Evolutionary conservation across 2,888 invertebrate genomes (phyloP).

Genomic region (Conistra vaccinii): DNA sequence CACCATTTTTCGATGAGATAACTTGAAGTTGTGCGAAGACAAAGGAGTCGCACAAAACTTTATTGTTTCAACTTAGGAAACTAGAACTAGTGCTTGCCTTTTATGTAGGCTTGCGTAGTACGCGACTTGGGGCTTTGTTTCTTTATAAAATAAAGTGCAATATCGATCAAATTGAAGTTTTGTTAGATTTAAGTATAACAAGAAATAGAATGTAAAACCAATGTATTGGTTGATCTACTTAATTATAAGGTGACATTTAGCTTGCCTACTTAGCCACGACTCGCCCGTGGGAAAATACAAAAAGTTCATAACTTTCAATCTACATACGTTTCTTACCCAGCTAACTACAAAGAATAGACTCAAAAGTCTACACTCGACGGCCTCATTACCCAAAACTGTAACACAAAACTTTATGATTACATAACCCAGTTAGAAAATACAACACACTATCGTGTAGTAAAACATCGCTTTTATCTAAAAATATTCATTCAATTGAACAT

Average conservation of each 20-base stretch:
- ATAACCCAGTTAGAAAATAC: slow-evolving; percentile 59
- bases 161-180: slow-evolving; percentile 2
- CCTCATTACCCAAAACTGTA: slow-evolving; percentile 59
- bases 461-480: slow-evolving; percentile 64
- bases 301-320: slow-evolving; percentile 48
- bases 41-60: slow-evolving; percentile 53
- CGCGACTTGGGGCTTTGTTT: slow-evolving; percentile 35
- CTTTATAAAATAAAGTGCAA: slow-evolving; percentile 25
- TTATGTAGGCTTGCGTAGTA: slow-evolving; percentile 31
- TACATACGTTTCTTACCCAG: slow-evolving; percentile 20
- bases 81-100: slow-evolving; percentile 55
- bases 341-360: slow-evolving; percentile 48
- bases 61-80: slow-evolving; percentile 50
- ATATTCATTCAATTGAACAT: slow-evolving; percentile 60
- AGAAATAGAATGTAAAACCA: slow-evolving; percentile 35
- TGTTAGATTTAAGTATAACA: background rate
- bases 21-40: slow-evolving; percentile 47
- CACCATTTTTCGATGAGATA: slow-evolving; percentile 55
- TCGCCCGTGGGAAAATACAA: slow-evolving; percentile 43
- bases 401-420: slow-evolving; percentile 54
- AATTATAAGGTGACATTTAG: slow-evolving; percentile 25
- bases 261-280: slow-evolving; percentile 19
- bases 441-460: slow-evolving; percentile 48
- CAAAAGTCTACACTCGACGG: slow-evolving; percentile 34
- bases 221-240: slow-evolving; percentile 22